Base-by-base conservation (phyloP, 2,113 vertebrate genomes). In the Rhagologus leucostigma region DNA sequence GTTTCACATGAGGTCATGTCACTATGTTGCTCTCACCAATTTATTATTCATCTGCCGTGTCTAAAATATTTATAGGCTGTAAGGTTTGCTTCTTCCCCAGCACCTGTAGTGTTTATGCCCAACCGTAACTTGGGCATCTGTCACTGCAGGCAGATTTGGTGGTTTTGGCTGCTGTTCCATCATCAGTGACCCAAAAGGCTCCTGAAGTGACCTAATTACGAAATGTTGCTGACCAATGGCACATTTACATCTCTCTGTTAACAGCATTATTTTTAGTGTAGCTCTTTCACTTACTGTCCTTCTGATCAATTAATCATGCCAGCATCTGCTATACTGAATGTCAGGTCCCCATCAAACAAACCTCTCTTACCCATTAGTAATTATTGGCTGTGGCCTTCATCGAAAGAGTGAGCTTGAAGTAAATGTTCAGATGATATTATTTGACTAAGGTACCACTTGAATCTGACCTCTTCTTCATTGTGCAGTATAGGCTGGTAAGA, bases 41-140 rank as follows among this genome's bases (percentile, higher is more conserved):
- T 98, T 97, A 95, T 95, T 96, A 95, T 97, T 97, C 87, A 97
- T 94, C 89, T 97, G 88, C 68, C 47, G 84, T 9, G 69, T 42
- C 91, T 97, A 49, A 97, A 97, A 95, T 95, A 95, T 96, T 96
- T 90, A 86, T 93, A 67, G 95, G 60, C 81, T 84, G 83, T 90
- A 81, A 87, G 74, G 89, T 95, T 83, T 96, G 55, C 56, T 95
- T 96, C 60, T 96, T 89, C 74, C 55, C 63, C 74, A 90, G 90
- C 73, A 96, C 93, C 80, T 91, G 89, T 74, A 70, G 33, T 97
- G 91, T 69, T 95, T 87, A 81, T 73, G 50, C 90, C 71, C 71
- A 84, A 10, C 62, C 81, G 88, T 79, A 87, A 44, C 70, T 68
- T 57, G 78, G 92, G 67, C 88, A 96, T 96, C 93, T 94, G 82